Conservation (phyloP, 64 coral and sea anemone species). For the Anthopleura sola region DNA sequence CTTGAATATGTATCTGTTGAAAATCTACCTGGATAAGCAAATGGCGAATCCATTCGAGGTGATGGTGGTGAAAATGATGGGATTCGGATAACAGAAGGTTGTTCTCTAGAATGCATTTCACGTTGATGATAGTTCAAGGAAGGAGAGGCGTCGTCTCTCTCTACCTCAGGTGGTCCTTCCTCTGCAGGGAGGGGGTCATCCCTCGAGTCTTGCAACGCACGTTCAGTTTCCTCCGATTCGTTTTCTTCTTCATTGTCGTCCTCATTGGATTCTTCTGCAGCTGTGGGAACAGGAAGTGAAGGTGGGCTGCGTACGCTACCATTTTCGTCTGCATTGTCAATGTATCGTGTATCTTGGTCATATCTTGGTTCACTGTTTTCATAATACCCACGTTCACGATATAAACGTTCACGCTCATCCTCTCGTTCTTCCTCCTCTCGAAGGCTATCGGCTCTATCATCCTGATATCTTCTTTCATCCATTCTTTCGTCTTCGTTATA, state of each 20-base stretch:
- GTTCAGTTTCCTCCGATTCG: background rate
- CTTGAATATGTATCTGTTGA: conserved; percentile 43
- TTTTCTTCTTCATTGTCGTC: conserved; percentile 14
- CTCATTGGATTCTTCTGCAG: conserved; percentile 5
- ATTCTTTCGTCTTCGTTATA: conserved; percentile 6
- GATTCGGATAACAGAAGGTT: background rate
- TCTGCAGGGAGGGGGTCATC: background rate
- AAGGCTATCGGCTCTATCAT: conserved; percentile 26
- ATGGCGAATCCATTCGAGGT: background rate
- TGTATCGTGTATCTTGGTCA: background rate
- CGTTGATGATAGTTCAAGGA: background rate
- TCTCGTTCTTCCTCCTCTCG: conserved; percentile 26
- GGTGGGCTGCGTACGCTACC: background rate
- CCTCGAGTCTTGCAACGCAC: conserved; percentile 1
- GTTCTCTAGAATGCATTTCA: background rate
- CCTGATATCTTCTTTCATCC: conserved; percentile 27
- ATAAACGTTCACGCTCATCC: background rate
- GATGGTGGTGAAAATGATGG: background rate
- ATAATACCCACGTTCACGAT: background rate
- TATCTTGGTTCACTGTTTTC: background rate
- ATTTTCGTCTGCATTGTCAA: conserved; percentile 5
- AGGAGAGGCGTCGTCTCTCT: background rate
- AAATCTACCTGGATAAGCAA: conserved; percentile 1
- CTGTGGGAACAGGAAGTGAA: background rate
- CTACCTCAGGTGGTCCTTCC: background rate